These are phyloP conservation scores for Caenorhabditis auriculariae DNA, from an alignment of 2,888 invertebrate species.

Conservation along the genomic window DNA sequence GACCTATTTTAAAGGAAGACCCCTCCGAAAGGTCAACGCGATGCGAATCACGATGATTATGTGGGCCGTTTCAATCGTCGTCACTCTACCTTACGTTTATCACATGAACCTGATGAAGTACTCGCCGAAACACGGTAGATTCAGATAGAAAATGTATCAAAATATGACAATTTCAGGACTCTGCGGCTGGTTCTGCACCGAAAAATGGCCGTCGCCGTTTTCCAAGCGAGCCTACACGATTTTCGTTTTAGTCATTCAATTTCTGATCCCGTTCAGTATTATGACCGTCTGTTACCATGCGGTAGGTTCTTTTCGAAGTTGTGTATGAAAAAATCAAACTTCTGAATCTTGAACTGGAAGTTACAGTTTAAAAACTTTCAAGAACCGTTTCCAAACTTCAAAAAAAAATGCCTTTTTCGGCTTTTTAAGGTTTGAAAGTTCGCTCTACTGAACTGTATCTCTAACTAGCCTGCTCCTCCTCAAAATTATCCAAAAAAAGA, in stretches of 20 bases:
- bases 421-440: too few species aligned
- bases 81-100: conserved; percentile 86
- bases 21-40: conserved; percentile 30
- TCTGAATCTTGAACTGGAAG: too few species aligned
- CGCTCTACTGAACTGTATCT: too few species aligned
- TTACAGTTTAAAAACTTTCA: too few species aligned
- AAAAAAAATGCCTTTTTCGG: too few species aligned
- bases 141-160: not conserved
- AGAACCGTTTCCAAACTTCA: too few species aligned
- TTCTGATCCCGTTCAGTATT: conserved; percentile 86
- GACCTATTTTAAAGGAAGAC: conserved; percentile 29
- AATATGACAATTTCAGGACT: conserved; percentile 16
- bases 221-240: conserved; percentile 79
- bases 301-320: too few species aligned
- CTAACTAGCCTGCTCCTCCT: too few species aligned
- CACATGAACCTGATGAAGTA: conserved; percentile 70
- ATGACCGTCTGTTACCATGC: conserved; percentile 90
- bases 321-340: too few species aligned
- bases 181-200: conserved; percentile 57
- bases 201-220: conserved; percentile 82
- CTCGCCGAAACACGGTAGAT: too few species aligned
- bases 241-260: conserved; percentile 84
- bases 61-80: conserved; percentile 62
- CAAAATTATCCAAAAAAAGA: too few species aligned
- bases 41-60: conserved; percentile 35